Conservation (phyloP, 2,888 invertebrate species). For the Habrosyne pyritoides region DNA sequence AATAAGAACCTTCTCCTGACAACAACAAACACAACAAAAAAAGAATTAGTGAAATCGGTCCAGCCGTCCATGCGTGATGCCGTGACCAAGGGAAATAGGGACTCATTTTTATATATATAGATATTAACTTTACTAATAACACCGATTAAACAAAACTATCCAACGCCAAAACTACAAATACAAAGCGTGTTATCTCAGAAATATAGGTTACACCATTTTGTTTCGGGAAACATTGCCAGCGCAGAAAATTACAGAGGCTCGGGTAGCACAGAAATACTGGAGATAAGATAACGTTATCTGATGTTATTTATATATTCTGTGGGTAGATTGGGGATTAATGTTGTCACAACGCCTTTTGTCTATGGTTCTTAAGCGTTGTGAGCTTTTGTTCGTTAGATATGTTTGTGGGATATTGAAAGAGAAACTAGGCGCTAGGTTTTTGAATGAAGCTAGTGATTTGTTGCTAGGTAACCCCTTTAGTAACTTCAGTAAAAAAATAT, state of each 20-base stretch:
- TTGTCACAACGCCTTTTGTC: constrained; percentile 2
- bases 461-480: too few relatives aligned
- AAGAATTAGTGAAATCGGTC: too few relatives aligned
- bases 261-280: constrained; percentile 4
- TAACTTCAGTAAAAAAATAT: too few relatives aligned
- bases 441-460: neutral
- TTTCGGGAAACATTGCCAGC: neutral
- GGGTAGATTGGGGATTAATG: constrained; percentile 17
- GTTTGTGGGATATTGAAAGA: neutral
- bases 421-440: neutral
- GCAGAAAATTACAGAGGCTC: constrained; percentile 10
- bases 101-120: too few relatives aligned
- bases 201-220: constrained; percentile 10
- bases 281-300: constrained; percentile 20
- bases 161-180: neutral
- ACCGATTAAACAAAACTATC: neutral
- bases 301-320: constrained; percentile 25
- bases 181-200: constrained; percentile 2
- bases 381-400: neutral
- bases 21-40: too few relatives aligned
- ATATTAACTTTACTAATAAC: neutral
- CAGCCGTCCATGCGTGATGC: too few relatives aligned
- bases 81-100: too few relatives aligned
- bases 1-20: too few relatives aligned
- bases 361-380: neutral